Percentiles rank a stretch among this genome's conserved stretches.
These are phyloP conservation scores for Zaprionus gabonicus DNA, from an alignment of 1,140 invertebrate genomes.

Conservation along the genomic window DNA sequence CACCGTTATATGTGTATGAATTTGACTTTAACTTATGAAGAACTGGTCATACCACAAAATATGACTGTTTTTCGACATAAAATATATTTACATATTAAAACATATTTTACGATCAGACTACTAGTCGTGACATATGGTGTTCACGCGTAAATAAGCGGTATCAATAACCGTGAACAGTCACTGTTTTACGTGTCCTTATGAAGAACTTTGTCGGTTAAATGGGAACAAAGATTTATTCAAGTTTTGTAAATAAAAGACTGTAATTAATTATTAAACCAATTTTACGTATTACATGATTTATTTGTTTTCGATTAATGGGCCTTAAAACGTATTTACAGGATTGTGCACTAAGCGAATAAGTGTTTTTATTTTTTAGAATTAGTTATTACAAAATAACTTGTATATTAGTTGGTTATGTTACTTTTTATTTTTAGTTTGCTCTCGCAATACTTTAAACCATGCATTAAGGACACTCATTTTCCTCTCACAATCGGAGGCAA, in stretches of 20 bases:
- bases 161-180: neutral
- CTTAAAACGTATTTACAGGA: constrained; percentile 79
- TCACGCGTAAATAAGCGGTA: neutral
- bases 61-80: too few species aligned
- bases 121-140: neutral
- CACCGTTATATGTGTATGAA: too few species aligned
- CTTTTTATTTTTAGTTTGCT: constrained; percentile 43
- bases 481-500: constrained; percentile 11
- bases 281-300: constrained; percentile 69
- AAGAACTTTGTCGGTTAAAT: too few species aligned
- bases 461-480: constrained; percentile 70
- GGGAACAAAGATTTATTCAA: neutral
- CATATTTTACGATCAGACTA: too few species aligned
- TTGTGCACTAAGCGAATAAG: constrained; percentile 73
- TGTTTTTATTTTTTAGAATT: constrained; percentile 51
- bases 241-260: constrained; percentile 16
- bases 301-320: constrained; percentile 50
- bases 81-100: too few species aligned
- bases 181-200: too few species aligned
- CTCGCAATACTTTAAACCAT: constrained; percentile 62
- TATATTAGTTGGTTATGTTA: constrained; percentile 54
- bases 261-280: constrained; percentile 31
- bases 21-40: too few species aligned
- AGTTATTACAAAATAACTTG: constrained; percentile 65
- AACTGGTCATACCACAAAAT: too few species aligned